phyloP scores from a whole-genome alignment of 1,140 invertebrate species.

The Danaus melanippus region DNA sequence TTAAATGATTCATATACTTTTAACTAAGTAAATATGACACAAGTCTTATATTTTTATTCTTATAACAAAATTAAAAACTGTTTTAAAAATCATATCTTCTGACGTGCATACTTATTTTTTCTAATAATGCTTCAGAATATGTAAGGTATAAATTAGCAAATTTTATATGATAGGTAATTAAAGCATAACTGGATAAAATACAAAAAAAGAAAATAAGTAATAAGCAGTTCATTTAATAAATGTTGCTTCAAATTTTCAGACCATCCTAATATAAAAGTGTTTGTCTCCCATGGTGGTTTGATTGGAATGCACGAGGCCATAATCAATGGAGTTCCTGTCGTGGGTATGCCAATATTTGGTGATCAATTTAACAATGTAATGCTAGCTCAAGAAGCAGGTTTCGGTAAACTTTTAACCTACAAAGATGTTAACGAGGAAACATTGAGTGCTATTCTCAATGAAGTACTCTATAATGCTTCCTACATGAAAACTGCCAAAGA shows the following conservation, averaged over 20 bases:
- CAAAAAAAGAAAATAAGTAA: too few species aligned
- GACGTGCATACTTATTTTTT: too few species aligned
- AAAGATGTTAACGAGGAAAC: constrained; percentile 45
- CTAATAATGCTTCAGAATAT: too few species aligned
- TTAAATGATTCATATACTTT: too few species aligned
- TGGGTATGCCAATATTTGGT: constrained; percentile 77
- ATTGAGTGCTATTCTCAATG: constrained; percentile 29
- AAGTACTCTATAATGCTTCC: constrained; percentile 37
- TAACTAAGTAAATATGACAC: too few species aligned
- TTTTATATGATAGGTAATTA: too few species aligned
- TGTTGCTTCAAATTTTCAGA: constrained; percentile 49
- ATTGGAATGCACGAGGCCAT: constrained; percentile 79
- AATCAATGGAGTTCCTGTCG: constrained; percentile 76
- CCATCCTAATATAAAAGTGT: constrained; percentile 72
- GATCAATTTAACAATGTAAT: constrained; percentile 75
- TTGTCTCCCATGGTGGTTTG: constrained; percentile 79
- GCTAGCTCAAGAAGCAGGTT: constrained; percentile 59
- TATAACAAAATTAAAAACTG: too few species aligned
- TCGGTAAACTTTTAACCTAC: constrained; percentile 54
- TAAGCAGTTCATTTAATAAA: background rate
- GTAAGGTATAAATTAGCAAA: too few species aligned
- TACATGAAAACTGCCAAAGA: constrained; percentile 56
- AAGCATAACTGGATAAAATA: too few species aligned
- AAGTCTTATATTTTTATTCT: too few species aligned
- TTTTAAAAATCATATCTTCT: background rate